phyloP scores from a whole-genome alignment of 2,888 invertebrate species.

The Meliscaeva auricollis region DNA sequence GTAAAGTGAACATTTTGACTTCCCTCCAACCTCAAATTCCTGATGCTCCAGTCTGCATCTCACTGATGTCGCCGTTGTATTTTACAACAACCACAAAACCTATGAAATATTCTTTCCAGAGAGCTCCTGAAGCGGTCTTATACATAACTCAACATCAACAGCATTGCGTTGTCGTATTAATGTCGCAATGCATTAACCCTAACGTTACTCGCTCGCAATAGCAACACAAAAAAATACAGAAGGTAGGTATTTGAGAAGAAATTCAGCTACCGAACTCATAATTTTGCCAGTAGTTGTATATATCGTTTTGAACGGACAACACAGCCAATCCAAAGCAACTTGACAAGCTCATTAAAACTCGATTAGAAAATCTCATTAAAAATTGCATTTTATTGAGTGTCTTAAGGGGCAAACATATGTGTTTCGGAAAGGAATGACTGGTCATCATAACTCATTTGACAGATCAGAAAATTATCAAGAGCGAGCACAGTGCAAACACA shows the following conservation, averaged over 20 bases:
- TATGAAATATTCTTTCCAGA: conserved; percentile 49
- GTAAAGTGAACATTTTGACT: conserved; percentile 26
- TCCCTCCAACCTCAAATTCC: no score
- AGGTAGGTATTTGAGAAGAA: neutral
- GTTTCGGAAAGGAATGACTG: neutral
- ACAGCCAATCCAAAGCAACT: neutral
- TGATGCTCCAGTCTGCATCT: no score
- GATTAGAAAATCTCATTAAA: conserved; percentile 24
- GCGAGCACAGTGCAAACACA: neutral
- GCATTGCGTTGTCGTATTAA: conserved; percentile 8
- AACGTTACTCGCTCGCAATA: neutral
- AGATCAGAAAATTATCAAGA: neutral
- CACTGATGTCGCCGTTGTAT: no score
- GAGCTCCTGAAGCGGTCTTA: neutral
- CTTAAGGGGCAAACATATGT: neutral
- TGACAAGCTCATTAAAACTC: conserved; percentile 21
- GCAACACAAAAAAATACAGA: neutral
- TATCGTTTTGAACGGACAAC: neutral
- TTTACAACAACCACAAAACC: conserved; percentile 60
- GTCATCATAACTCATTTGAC: conserved; percentile 1
- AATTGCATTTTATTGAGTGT: conserved; percentile 13
- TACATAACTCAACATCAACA: neutral
- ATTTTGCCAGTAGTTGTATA: neutral
- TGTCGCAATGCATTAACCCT: conserved; percentile 5
- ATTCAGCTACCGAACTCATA: conserved; percentile 12